Percentiles rank a stretch among this genome's conserved stretches.
phyloP scores from a whole-genome alignment of 37 sponge, comb jelly and placozoan genomes.

The Eunapius fragilis region DNA sequence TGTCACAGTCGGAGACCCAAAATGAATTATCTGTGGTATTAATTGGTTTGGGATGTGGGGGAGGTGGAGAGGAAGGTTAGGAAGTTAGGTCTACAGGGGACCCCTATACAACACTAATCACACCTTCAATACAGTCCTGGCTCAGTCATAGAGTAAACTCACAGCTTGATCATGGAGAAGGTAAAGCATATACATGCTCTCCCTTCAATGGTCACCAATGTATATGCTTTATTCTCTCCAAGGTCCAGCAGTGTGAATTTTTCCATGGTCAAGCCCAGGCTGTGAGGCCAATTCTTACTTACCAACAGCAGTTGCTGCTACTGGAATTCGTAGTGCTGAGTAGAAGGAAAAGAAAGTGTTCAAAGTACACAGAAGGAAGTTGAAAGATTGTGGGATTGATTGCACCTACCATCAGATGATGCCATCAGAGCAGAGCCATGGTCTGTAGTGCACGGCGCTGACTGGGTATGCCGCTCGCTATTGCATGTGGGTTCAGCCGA shows the following conservation, averaged over 20 bases:
- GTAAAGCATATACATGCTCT: no score
- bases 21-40: neutral
- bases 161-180: no score
- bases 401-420: neutral
- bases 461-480: neutral
- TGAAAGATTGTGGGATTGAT: neutral
- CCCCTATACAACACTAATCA: neutral
- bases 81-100: no score
- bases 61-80: no score
- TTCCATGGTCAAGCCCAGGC: no score
- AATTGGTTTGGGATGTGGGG: no score
- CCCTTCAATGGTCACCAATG: no score
- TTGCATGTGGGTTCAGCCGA: neutral
- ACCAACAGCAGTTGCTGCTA: no score
- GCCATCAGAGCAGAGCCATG: slow-evolving; percentile 33
- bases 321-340: neutral
- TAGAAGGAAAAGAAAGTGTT: neutral
- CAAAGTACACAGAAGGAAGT: neutral
- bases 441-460: slow-evolving; percentile 39
- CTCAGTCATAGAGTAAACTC: no score
- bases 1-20: slow-evolving; percentile 57
- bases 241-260: no score
- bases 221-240: no score
- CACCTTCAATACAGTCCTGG: neutral
- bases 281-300: no score